Evolutionary conservation across 2,797 vertebrate genomes (phyloP).

Genomic region (Sebastes vulpes): DNA sequence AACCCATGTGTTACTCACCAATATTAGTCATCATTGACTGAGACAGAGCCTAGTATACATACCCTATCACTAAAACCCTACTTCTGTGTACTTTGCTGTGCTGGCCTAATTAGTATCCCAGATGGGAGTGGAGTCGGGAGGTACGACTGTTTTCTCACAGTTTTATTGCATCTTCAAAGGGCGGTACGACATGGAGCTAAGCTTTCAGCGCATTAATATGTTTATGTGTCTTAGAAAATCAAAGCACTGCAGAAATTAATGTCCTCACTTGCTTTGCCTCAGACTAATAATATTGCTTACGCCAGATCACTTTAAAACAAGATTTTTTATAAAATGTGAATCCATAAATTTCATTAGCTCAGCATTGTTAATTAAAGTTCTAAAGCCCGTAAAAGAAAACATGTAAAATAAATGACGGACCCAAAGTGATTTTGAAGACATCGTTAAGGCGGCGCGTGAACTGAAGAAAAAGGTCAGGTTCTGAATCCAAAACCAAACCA

Average conservation of each 20-base stretch:
- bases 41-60: not conserved
- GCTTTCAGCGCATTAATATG: conserved; percentile 34
- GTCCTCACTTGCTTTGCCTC: conserved; percentile 3
- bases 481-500: conserved; percentile 65
- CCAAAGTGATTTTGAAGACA: conserved; percentile 30
- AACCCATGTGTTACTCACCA: not conserved
- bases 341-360: conserved; percentile 19
- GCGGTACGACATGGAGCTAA: conserved; percentile 38
- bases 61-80: conserved; percentile 14
- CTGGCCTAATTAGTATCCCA: conserved; percentile 74
- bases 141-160: conserved; percentile 64
- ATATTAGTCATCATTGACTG: not conserved
- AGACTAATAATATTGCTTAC: conserved; percentile 19
- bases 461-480: conserved; percentile 65
- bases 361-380: conserved; percentile 22
- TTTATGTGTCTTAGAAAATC: conserved; percentile 40
- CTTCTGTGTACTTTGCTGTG: conserved; percentile 57
- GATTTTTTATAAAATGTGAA: conserved; percentile 16
- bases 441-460: conserved; percentile 36
- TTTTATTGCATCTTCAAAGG: conserved; percentile 81
- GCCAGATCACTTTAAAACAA: conserved; percentile 8
- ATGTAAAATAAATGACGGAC: conserved; percentile 22
- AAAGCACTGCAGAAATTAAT: conserved; percentile 16
- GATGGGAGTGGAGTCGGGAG: conserved; percentile 49
- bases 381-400: conserved; percentile 30